These are phyloP conservation scores for Dryadula phaetusa DNA, from an alignment of 2,888 invertebrate species.

Conservation along the genomic window DNA sequence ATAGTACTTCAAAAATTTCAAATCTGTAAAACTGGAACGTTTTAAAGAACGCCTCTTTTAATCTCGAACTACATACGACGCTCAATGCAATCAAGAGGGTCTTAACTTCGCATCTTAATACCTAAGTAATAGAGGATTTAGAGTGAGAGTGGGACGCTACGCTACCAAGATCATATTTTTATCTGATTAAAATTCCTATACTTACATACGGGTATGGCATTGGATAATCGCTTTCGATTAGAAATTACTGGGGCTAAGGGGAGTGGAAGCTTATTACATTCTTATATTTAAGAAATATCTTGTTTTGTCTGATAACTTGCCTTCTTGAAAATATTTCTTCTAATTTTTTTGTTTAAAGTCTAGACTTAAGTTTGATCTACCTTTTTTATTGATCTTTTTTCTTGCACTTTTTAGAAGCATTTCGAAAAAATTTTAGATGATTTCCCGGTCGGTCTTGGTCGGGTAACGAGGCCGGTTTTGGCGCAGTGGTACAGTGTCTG, in stretches of 20 bases:
- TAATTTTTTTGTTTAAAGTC: no score
- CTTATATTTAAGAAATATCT: background rate
- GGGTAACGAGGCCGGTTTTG: no score
- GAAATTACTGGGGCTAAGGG: background rate
- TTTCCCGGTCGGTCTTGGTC: no score
- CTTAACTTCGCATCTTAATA: slow-evolving; percentile 20
- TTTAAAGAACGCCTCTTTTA: slow-evolving; percentile 1
- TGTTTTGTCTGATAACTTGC: no score
- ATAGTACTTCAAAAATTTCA: background rate
- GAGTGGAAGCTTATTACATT: slow-evolving; percentile 9
- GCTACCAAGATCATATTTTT: slow-evolving; percentile 7
- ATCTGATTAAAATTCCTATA: slow-evolving; percentile 21
- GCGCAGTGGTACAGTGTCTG: no score
- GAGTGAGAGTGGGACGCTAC: slow-evolving; percentile 14
- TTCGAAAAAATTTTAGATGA: no score
- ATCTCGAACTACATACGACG: slow-evolving; percentile 9
- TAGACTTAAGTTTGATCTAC: no score
- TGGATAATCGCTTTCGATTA: slow-evolving; percentile 7
- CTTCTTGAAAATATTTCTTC: no score
- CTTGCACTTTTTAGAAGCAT: no score
- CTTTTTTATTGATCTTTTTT: no score
- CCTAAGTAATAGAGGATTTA: slow-evolving; percentile 23
- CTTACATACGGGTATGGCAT: background rate
- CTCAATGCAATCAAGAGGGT: slow-evolving; percentile 25
- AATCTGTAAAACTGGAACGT: background rate